These are phyloP conservation scores for Petrolisthes cinctipes DNA, from an alignment of 2,888 invertebrate species.

Conservation along the genomic window DNA sequence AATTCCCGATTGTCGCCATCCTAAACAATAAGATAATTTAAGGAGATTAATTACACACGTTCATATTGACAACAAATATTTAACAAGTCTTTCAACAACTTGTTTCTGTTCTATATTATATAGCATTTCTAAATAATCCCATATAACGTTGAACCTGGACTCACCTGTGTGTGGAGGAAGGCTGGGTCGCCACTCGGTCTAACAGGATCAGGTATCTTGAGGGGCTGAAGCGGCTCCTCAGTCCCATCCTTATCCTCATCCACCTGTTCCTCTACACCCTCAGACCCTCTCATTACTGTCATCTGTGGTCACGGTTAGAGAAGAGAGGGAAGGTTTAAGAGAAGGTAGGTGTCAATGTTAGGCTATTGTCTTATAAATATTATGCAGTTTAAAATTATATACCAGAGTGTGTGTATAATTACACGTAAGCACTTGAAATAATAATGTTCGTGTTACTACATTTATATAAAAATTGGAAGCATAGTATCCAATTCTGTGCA, in stretches of 20 bases:
- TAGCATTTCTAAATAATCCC: not conserved
- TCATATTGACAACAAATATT: not conserved
- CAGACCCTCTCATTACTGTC: not conserved
- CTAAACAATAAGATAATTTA: not conserved
- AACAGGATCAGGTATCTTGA: conserved; percentile 9
- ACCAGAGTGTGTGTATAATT: too few species aligned
- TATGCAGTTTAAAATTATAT: too few species aligned
- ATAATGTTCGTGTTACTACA: too few species aligned
- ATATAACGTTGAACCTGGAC: not conserved
- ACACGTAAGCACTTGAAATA: too few species aligned
- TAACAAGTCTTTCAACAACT: not conserved
- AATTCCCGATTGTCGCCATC: conserved; percentile 29
- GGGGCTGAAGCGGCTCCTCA: conserved; percentile 4
- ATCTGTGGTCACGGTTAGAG: not conserved
- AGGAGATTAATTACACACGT: not conserved
- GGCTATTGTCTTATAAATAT: too few species aligned
- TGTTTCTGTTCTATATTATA: not conserved
- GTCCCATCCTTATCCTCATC: not conserved
- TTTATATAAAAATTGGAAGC: too few species aligned
- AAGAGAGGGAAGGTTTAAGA: not conserved
- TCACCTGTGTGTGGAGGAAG: conserved; percentile 27
- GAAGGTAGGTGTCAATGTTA: not conserved
- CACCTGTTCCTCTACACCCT: not conserved
- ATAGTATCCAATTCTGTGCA: too few species aligned
- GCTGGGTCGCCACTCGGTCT: not conserved